Base-by-base conservation (phyloP, 2,888 invertebrate genomes). In the Trileptium ribeirensis region DNA sequence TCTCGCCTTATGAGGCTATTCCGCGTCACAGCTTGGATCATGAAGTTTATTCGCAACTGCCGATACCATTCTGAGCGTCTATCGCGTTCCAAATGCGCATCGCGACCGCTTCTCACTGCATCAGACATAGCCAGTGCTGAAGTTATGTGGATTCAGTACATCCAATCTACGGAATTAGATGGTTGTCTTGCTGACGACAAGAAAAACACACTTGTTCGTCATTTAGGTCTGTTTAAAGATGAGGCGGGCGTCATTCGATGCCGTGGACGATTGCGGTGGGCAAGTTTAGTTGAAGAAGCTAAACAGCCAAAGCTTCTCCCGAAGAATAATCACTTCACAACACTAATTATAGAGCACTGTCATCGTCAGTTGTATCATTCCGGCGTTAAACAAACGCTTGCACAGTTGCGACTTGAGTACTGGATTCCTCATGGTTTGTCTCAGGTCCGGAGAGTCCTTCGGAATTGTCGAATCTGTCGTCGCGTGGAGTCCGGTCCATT, bases 391-490 rank as follows among this genome's bases (percentile, higher is more conserved):
- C n/a, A 33, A 77, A 77, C 77, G 8, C 37, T 77, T 24, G 3
- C 34, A 15, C n/a, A 31, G 15, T 19, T 77, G 3, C 77, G 77
- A 3, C 36, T n/a, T 24, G 37, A 34, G n/a, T 77, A 77, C 38
- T 77, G 77, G 77, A 77, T 77, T 33, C 77, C 77, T 36, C 3
- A 31, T 34, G 77, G 77, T n/a, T 34, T 24, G 15, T 77, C 77
- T 36, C 36, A 31, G 15, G 77, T 77, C 3, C 15, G n/a, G 36
- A 31, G n/a, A 37, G 36, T 36, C 3, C 33, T 77, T 24, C 15
- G 19, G 19, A n/a, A 15, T 24, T 77, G 77, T 34, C 37, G 24
- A n/a, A 36, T 29, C 8, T 70, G 74, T n/a, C 74, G 74, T 8
- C 3, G 29, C 3, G 74, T n/a, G 15, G 74, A 70, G 15, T 15